Conservation (phyloP, 2,888 invertebrate species). For the Epiblema foenella region DNA sequence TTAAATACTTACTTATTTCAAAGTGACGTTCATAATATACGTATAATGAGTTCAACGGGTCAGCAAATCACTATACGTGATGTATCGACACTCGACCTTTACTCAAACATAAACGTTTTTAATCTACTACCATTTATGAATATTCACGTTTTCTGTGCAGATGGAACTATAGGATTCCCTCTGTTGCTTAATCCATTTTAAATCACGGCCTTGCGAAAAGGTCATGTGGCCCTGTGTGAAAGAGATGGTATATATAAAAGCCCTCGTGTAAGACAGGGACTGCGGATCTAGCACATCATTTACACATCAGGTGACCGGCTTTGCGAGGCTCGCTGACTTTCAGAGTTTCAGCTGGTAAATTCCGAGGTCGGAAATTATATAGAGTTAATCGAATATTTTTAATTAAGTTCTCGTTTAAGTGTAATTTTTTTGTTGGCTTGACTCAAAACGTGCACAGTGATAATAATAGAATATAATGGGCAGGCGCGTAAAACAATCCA, state of each 20-base stretch:
- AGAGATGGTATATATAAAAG: conserved; percentile 44
- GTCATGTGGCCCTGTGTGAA: conserved; percentile 47
- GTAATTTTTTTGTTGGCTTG: too few relatives aligned
- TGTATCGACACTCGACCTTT: not conserved
- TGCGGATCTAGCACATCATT: conserved; percentile 63
- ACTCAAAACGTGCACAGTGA: too few relatives aligned
- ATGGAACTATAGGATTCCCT: conserved; percentile 60
- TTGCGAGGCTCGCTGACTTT: conserved; percentile 61
- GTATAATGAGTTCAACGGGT: too few relatives aligned
- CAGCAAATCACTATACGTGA: not conserved
- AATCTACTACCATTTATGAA: conserved; percentile 35
- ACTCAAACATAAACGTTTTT: conserved; percentile 18
- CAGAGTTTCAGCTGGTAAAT: conserved; percentile 65
- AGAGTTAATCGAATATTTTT: conserved; percentile 44
- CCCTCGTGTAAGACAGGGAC: conserved; percentile 47
- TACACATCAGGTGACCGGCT: conserved; percentile 73
- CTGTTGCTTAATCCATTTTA: conserved; percentile 56
- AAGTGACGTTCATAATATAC: too few relatives aligned
- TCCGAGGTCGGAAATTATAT: conserved; percentile 61
- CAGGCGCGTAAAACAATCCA: too few relatives aligned
- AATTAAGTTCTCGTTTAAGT: not conserved
- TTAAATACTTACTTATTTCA: too few relatives aligned
- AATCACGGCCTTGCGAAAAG: conserved; percentile 48
- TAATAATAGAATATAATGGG: too few relatives aligned
- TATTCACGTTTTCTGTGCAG: conserved; percentile 45